Evolutionary conservation across 2,888 invertebrate genomes (phyloP).

Genomic region (Drosophila multiciliata): DNA sequence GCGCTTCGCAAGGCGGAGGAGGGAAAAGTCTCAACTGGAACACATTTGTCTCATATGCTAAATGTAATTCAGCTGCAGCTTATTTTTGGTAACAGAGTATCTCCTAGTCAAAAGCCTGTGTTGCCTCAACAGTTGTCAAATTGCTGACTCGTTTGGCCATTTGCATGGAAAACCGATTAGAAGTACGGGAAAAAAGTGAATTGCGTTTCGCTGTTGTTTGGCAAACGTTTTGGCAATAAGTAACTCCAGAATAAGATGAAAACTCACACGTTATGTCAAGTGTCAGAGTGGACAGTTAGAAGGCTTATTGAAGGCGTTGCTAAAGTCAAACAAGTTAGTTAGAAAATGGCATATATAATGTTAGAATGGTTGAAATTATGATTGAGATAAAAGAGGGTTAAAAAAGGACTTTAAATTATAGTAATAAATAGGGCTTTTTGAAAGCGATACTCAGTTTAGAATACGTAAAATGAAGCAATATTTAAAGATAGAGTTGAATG

Average conservation of each 20-base stretch:
- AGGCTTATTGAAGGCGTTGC: background rate
- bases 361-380: background rate
- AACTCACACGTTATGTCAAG: slow-evolving; percentile 6
- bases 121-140: slow-evolving; percentile 12
- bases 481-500: background rate
- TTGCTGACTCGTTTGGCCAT: slow-evolving; percentile 35
- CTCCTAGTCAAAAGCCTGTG: background rate
- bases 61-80: background rate
- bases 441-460: background rate
- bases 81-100: background rate
- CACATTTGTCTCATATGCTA: background rate
- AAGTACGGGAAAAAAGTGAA: slow-evolving; percentile 41
- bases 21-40: background rate
- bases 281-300: background rate
- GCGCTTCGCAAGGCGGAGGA: background rate
- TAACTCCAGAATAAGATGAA: slow-evolving; percentile 8
- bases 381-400: background rate
- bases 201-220: slow-evolving; percentile 33
- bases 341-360: background rate
- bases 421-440: background rate
- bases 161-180: slow-evolving; percentile 63
- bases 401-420: background rate
- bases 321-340: background rate
- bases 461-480: background rate
- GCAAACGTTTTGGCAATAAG: slow-evolving; percentile 39